Base-by-base conservation (phyloP, 2,797 vertebrate genomes). In the Echiichthys vipera region DNA sequence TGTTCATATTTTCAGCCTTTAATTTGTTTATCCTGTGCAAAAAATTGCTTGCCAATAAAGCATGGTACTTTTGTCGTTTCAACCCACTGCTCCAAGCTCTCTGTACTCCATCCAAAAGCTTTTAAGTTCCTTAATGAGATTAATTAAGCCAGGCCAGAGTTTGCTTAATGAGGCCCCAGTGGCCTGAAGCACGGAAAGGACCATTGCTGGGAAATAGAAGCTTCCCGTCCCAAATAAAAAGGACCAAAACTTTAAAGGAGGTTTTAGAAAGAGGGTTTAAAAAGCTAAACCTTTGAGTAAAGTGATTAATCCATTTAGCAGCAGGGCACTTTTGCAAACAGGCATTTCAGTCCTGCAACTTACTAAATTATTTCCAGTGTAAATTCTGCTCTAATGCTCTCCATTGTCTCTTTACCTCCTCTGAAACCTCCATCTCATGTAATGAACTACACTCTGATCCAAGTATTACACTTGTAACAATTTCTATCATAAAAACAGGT, bases 41-140 rank as follows among this genome's bases (percentile, higher is more conserved):
- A 73, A 55, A 71, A 74, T 10, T 24, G 53, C 40, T 67, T 55
- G 71, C 56, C 76, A 67, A 43, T 65, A 66, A 36, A 68, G 70
- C 53, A 75, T 62, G 56, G 61, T 66, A 30, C 40, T 77, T 64
- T 42, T 64, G 57, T 50, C n/a, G 54, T 78, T 77, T 77, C 46
- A 49, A 57, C 54, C 49, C 39, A 47, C 30, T 43, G 64, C 81
- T 81, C 70, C 34, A 4, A 74, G 81, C 79, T 68, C 64, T 78
- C 65, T 71, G 62, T 77, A 40, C 66, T 85, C 75, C 15, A 36
- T 81, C 59, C 68, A 69, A 84, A 91, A 88, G 81, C 89, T 85
- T 90, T 86, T 76, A 91, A 88, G 78, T 84, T 70, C 82, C 51
- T 81, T 93, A 88, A 92, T 88, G 78, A 92, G 88, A 93, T 94